Base-by-base conservation (phyloP, 2,888 invertebrate species). In the Drosophila austrosaltans region DNA sequence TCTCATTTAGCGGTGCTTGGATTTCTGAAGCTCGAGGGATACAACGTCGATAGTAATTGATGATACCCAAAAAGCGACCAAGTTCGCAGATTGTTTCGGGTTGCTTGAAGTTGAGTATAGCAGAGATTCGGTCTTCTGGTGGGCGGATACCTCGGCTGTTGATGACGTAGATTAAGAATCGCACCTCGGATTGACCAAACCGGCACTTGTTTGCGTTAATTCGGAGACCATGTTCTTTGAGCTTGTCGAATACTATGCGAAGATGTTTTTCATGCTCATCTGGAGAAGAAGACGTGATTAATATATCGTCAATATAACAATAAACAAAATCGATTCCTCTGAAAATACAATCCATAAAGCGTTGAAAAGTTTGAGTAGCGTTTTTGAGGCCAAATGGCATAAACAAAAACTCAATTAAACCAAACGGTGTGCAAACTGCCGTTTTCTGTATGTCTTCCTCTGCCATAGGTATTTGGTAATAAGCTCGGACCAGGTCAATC, bases 1-100 rank as follows among this genome's bases (percentile, higher is more conserved):
- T 1, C 12, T 61, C 59, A 40, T 22, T 42, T 4, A 44, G 42
- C 5, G 48, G 16, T 4, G 20, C 8, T 6, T 48, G 61, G 5
- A 30, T 16, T 8, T 48, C 12, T 28, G 60, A 44, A 3, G 60
- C 28, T 6, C 16, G 44, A 10, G 60, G 60, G 12, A 60, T 42
- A 7, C 60, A 60, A 5, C 44, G 42, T 3, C 60, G 60, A n/a
- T 60, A 44, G 28, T 30, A 60, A 25, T 60, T 60, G 6, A 60
- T 20, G 3, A 60, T 60, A 10, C 60, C 60, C 3, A 28, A 10
- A 16, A 44, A 40, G 5, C 32, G 32, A 5, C 32, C 32, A 32
- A 32, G 32, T 32, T 32, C 32, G 32, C 32, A 32, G 10, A 39
- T 20, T 39, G 5, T 39, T 30, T 12, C 10, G 7, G 20, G 39